Conservation (phyloP, 2,797 vertebrate species). For the Dermochelys coriacea region DNA sequence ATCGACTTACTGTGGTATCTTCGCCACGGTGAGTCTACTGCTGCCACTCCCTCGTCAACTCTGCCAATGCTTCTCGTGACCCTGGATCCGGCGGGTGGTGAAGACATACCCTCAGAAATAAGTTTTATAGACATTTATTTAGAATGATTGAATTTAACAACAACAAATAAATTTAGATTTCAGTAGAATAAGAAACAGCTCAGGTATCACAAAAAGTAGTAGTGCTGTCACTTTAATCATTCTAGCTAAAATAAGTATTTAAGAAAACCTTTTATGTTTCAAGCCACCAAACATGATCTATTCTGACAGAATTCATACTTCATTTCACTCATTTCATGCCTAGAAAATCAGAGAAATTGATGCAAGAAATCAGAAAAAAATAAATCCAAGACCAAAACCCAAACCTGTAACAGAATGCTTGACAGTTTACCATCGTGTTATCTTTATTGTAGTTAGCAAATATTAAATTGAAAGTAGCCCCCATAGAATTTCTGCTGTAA, state of each 20-base stretch:
- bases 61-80: too few species aligned
- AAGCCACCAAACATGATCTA: background rate
- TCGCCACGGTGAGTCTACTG: too few species aligned
- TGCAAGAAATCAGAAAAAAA: background rate
- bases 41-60: too few species aligned
- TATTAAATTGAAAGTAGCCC: constrained; percentile 6
- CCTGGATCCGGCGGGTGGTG: too few species aligned
- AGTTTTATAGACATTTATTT: constrained; percentile 40
- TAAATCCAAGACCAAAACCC: constrained; percentile 30
- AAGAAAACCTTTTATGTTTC: constrained; percentile 7
- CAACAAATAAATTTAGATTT: constrained; percentile 54
- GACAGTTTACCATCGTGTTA: background rate
- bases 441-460: constrained; percentile 23
- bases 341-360: constrained; percentile 20
- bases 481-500: background rate
- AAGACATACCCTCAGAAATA: background rate
- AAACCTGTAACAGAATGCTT: fast-evolving
- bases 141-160: constrained; percentile 27
- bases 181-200: constrained; percentile 18
- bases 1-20: too few species aligned
- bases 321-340: constrained; percentile 11
- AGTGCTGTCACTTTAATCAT: background rate
- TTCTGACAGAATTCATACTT: constrained; percentile 25
- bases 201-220: background rate
- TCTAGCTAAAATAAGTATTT: background rate